These are phyloP conservation scores for Heteromyza rotundicornis DNA, from an alignment of 2,888 invertebrate species.

Conservation along the genomic window DNA sequence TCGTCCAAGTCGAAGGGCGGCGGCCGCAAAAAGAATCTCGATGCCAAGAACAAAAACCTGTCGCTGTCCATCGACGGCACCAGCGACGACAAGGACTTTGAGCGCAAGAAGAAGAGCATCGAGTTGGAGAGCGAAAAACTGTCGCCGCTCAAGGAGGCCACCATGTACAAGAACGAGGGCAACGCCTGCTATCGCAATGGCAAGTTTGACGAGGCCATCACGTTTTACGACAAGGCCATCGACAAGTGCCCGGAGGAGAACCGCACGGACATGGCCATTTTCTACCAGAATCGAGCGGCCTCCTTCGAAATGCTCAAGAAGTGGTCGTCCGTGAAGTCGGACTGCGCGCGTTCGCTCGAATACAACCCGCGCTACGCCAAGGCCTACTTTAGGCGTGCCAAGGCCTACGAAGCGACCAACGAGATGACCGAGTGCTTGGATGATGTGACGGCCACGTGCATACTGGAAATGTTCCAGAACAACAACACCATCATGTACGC, in stretches of 20 bases:
- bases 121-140: slow-evolving; percentile 51
- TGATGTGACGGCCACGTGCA: slow-evolving; percentile 92
- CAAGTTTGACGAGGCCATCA: slow-evolving; percentile 90
- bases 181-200: slow-evolving; percentile 85
- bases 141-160: slow-evolving; percentile 76
- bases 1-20: slow-evolving; percentile 5
- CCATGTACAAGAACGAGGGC: slow-evolving; percentile 84
- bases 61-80: slow-evolving; percentile 68
- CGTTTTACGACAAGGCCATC: slow-evolving; percentile 90
- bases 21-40: slow-evolving; percentile 61
- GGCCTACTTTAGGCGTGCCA: slow-evolving; percentile 83
- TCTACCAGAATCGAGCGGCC: slow-evolving; percentile 95
- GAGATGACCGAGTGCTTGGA: slow-evolving; percentile 83
- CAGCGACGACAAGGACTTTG: slow-evolving; percentile 63
- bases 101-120: slow-evolving; percentile 55
- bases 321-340: slow-evolving; percentile 82
- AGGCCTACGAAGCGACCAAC: slow-evolving; percentile 80
- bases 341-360: slow-evolving; percentile 85
- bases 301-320: slow-evolving; percentile 91
- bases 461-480: slow-evolving; percentile 87
- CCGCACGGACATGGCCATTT: slow-evolving; percentile 80
- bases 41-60: slow-evolving; percentile 65
- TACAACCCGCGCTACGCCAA: slow-evolving; percentile 86
- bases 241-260: slow-evolving; percentile 81
- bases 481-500: slow-evolving; percentile 81